Conservation (phyloP, 2,797 vertebrate species). For the Lycodopsis pacificus region DNA sequence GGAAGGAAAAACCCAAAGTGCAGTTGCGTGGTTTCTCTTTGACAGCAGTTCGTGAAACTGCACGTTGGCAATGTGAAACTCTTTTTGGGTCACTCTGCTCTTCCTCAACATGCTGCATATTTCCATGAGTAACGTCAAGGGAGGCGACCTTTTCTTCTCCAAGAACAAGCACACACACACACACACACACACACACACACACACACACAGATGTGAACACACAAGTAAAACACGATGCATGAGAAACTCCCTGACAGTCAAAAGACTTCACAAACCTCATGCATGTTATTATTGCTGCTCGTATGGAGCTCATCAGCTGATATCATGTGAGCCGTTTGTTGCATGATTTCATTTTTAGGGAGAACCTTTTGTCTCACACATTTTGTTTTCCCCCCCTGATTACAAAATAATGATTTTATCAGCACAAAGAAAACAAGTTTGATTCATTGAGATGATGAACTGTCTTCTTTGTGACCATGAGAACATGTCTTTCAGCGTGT, state of each 20-base stretch:
- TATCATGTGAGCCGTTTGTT: neutral
- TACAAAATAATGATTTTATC: neutral
- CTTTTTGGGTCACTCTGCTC: constrained; percentile 19
- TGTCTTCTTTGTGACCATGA: neutral
- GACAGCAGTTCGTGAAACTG: constrained; percentile 25
- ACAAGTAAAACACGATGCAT: constrained; percentile 11
- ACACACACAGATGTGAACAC: constrained; percentile 30
- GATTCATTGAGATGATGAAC: constrained; percentile 10
- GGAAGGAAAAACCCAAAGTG: neutral
- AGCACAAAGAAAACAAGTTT: constrained; percentile 3
- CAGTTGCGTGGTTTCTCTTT: neutral
- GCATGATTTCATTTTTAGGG: neutral
- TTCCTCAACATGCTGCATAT: constrained; percentile 51
- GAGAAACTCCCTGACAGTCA: constrained; percentile 9
- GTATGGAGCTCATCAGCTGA: neutral
- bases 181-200: constrained; percentile 14
- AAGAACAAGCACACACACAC: constrained; percentile 23
- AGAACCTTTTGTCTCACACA: neutral
- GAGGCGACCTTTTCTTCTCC: constrained; percentile 70
- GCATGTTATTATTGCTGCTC: neutral
- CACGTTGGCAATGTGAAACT: neutral
- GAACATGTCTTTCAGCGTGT: neutral
- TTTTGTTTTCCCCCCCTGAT: constrained; percentile 3
- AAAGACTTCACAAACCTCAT: neutral
- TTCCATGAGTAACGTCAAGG: constrained; percentile 51